Conservation (phyloP, 1,140 invertebrate genomes). For the Cydia pomonella region DNA sequence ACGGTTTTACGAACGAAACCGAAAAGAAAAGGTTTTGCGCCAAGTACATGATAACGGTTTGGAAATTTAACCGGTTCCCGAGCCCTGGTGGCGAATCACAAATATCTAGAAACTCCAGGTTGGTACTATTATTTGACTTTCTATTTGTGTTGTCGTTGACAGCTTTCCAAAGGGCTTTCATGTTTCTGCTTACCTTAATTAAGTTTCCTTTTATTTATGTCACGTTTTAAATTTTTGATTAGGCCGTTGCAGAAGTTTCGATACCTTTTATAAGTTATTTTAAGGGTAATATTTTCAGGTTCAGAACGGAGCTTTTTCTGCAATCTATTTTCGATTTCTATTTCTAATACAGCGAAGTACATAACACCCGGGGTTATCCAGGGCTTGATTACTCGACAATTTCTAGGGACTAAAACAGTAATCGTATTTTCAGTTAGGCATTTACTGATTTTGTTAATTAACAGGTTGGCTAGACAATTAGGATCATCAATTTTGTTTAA, state of each 20-base stretch:
- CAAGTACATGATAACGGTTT: no score
- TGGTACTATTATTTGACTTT: no score
- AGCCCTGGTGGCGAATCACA: no score
- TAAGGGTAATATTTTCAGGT: not conserved
- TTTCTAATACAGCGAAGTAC: not conserved
- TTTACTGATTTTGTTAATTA: not conserved
- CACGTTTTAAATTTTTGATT: conserved; percentile 19
- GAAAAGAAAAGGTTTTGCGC: no score
- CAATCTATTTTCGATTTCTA: conserved; percentile 18
- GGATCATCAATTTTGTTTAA: not conserved
- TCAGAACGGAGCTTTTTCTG: not conserved
- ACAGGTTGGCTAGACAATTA: not conserved
- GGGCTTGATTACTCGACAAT: not conserved
- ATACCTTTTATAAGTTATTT: conserved; percentile 30
- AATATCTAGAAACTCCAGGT: no score
- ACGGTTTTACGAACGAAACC: no score
- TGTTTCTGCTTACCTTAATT: no score
- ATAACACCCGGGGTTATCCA: not conserved
- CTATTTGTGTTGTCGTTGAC: no score
- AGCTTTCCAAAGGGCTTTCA: no score
- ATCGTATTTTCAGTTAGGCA: not conserved
- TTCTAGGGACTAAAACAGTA: not conserved
- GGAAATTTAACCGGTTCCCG: no score
- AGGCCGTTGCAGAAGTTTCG: conserved; percentile 26
- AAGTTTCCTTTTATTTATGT: no score